phyloP scores from a whole-genome alignment of 2,113 vertebrate genomes.

The Jacana jacana region DNA sequence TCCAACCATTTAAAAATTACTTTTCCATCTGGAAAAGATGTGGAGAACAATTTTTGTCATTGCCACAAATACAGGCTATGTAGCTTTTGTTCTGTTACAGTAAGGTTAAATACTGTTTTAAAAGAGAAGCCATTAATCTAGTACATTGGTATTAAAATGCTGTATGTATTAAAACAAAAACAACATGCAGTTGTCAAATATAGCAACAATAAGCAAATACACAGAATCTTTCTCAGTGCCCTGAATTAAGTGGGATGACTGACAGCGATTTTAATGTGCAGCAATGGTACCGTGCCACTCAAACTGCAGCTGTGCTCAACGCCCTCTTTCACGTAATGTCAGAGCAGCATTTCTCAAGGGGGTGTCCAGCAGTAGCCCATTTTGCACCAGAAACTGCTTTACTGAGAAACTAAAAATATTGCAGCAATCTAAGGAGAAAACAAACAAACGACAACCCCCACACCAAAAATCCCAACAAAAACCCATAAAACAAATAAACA shows the following conservation, averaged over 20 bases:
- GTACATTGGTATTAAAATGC: not conserved
- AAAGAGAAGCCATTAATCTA: not conserved
- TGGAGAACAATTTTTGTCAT: not conserved
- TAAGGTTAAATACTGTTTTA: not conserved
- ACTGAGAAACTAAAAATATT: not conserved
- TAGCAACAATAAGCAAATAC: not conserved
- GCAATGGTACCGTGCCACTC: not conserved
- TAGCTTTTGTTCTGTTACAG: not conserved
- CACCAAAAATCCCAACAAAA: too few relatives aligned
- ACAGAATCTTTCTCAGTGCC: not conserved
- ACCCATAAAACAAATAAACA: too few relatives aligned
- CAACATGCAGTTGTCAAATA: not conserved
- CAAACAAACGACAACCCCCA: too few relatives aligned
- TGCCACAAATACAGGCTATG: not conserved
- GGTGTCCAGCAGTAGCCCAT: too few relatives aligned
- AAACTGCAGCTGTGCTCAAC: not conserved
- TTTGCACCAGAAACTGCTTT: not conserved
- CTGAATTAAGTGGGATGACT: not conserved
- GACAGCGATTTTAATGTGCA: not conserved
- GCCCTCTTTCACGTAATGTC: not conserved
- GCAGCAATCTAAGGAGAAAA: not conserved
- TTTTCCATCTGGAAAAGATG: not conserved
- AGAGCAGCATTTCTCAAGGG: not conserved
- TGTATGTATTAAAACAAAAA: not conserved
- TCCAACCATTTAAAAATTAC: not conserved